phyloP scores from a whole-genome alignment of 2,113 vertebrate species.

The Ramphastos sulfuratus region DNA sequence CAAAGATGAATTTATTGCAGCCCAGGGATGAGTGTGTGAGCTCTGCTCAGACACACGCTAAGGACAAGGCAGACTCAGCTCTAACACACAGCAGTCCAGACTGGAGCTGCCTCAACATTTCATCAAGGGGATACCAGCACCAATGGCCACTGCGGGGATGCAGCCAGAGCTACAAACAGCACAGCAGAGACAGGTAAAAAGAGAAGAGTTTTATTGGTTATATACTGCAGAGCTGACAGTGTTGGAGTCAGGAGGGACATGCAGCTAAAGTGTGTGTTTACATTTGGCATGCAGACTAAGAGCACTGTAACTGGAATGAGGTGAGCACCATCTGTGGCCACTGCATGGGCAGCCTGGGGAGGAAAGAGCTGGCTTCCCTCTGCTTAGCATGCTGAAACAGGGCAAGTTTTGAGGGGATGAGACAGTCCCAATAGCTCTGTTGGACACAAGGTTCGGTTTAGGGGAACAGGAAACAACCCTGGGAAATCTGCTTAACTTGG shows the following conservation, averaged over 20 bases:
- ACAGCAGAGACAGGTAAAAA: slow-evolving; percentile 49
- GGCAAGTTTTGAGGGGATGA: not conserved
- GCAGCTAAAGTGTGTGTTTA: slow-evolving; percentile 73
- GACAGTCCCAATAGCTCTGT: not conserved
- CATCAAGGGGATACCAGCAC: not conserved
- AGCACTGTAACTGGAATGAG: slow-evolving; percentile 47
- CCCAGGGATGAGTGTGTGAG: accelerated
- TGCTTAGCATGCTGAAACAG: not conserved
- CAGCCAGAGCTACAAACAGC: not conserved
- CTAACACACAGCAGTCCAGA: not conserved
- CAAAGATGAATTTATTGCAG: accelerated
- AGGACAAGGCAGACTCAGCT: not conserved
- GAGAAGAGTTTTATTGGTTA: slow-evolving; percentile 81
- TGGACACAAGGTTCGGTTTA: not conserved
- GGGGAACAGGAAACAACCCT: slow-evolving; percentile 11
- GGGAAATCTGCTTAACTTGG: slow-evolving; percentile 38
- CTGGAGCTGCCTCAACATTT: not conserved
- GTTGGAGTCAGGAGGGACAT: slow-evolving; percentile 71
- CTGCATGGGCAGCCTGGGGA: slow-evolving; percentile 42
- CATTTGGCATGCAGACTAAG: slow-evolving; percentile 76
- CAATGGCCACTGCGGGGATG: accelerated
- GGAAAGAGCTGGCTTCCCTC: slow-evolving; percentile 18
- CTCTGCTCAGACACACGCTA: accelerated
- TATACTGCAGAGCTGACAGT: slow-evolving; percentile 73
- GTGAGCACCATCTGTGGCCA: slow-evolving; percentile 52